A percentile compares a stretch with the other conserved stretches of the same genome.
These are phyloP conservation scores for Andrena bucephala DNA, from an alignment of 2,888 invertebrate genomes.

Conservation along the genomic window DNA sequence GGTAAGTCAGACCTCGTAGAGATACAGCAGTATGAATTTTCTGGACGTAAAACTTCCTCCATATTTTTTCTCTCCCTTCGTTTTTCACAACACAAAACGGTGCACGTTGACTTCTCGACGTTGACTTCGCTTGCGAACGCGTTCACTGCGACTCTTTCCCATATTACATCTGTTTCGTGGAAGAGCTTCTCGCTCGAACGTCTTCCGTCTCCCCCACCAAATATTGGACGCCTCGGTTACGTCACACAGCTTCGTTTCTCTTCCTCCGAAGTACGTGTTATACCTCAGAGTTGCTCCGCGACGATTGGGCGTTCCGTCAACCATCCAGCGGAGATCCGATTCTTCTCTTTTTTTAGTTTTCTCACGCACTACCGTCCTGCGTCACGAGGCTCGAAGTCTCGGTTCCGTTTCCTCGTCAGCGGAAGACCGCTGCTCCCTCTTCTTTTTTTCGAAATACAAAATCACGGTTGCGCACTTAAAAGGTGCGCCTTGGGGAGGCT, in stretches of 20 bases:
- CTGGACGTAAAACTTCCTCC: slow-evolving; percentile 55
- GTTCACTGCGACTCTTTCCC: slow-evolving; percentile 7
- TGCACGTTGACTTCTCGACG: slow-evolving; percentile 23
- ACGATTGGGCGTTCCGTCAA: slow-evolving; percentile 45
- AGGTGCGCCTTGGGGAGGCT: slow-evolving; percentile 46
- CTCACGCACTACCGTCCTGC: slow-evolving; percentile 50
- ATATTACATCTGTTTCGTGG: neutral
- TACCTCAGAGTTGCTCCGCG: slow-evolving; percentile 30
- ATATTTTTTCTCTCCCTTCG: no score
- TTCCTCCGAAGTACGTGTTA: slow-evolving; percentile 38
- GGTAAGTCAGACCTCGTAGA: slow-evolving; percentile 53
- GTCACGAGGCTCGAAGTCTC: slow-evolving; percentile 25
- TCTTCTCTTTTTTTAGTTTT: slow-evolving; percentile 23
- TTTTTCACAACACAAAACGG: neutral
- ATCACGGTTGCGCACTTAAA: slow-evolving; percentile 48
- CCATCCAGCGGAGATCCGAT: slow-evolving; percentile 46
- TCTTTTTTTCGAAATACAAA: slow-evolving; percentile 60
- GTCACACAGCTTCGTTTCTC: slow-evolving; percentile 27
- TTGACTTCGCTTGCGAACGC: neutral
- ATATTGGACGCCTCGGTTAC: slow-evolving; percentile 42
- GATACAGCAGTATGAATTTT: slow-evolving; percentile 59
- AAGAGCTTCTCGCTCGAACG: no score
- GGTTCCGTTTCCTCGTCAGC: neutral
- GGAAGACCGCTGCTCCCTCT: slow-evolving; percentile 11
- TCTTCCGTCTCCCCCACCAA: slow-evolving; percentile 55